Conservation (phyloP, 35 echinoderm and acorn worm species). For the Heliocidaris tuberculata region DNA sequence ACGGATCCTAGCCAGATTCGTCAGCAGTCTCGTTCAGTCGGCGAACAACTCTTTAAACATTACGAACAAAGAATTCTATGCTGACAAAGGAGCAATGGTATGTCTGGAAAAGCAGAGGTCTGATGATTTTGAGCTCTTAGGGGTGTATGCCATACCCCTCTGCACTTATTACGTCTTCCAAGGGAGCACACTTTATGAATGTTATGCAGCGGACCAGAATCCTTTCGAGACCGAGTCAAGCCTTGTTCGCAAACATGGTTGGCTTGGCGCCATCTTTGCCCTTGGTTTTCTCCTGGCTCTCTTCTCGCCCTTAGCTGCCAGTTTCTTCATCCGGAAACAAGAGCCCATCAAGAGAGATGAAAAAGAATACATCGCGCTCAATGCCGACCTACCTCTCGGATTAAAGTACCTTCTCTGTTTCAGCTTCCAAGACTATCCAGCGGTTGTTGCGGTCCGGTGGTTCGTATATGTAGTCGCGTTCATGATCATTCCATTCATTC, state of each 20-base stretch:
- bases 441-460: conserved; percentile 61
- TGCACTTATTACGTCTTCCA: conserved; percentile 74
- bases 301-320: conserved; percentile 71
- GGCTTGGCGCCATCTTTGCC: conserved; percentile 52
- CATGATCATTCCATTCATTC: conserved; percentile 71
- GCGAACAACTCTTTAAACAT: not conserved
- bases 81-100: conserved; percentile 32
- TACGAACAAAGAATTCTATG: conserved; percentile 39
- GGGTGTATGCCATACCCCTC: conserved; percentile 58
- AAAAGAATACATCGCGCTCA: conserved; percentile 39
- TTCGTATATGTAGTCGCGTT: conserved; percentile 52
- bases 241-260: conserved; percentile 44
- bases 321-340: conserved; percentile 74
- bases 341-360: conserved; percentile 20
- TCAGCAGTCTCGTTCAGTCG: conserved; percentile 21
- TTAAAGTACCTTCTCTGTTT: conserved; percentile 75
- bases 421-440: conserved; percentile 43
- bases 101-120: conserved; percentile 74
- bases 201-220: conserved; percentile 52
- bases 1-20: conserved; percentile 29
- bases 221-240: not conserved
- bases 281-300: conserved; percentile 68
- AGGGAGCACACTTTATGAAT: conserved; percentile 73
- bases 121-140: conserved; percentile 58
- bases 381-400: conserved; percentile 74